Conservation (phyloP, 2,113 vertebrate genomes). For the Dipodomys spectabilis region DNA sequence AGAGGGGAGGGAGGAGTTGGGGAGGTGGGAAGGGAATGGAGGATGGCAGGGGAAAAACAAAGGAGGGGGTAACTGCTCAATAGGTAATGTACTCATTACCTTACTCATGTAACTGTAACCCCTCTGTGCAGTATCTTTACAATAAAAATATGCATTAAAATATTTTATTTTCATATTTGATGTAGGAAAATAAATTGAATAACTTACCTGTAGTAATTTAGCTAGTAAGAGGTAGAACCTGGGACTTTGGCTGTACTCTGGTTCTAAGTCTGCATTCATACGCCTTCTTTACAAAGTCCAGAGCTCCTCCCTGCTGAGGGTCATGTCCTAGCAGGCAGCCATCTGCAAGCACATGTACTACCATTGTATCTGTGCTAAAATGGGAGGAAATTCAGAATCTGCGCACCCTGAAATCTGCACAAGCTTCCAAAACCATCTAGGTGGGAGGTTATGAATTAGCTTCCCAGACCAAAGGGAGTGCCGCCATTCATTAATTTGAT, state of each 20-base stretch:
- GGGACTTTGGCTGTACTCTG: neutral
- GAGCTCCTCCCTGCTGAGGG: neutral
- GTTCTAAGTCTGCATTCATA: neutral
- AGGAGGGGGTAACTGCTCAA: too few species aligned
- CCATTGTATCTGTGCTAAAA: neutral
- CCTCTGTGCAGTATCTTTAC: too few species aligned
- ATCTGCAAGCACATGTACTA: neutral
- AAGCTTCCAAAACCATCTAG: constrained; percentile 26
- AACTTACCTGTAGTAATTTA: neutral
- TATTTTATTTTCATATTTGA: neutral
- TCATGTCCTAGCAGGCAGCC: neutral
- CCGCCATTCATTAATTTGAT: constrained; percentile 72
- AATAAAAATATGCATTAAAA: too few species aligned
- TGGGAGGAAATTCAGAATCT: constrained; percentile 13
- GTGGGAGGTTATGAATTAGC: constrained; percentile 68
- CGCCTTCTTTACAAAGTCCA: too few species aligned
- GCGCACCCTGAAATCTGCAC: neutral
- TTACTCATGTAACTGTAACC: too few species aligned
- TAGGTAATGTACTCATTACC: too few species aligned
- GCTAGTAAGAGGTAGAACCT: neutral
- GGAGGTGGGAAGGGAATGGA: too few species aligned
- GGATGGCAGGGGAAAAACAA: too few species aligned
- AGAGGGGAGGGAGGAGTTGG: too few species aligned
- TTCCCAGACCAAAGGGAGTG: constrained; percentile 71
- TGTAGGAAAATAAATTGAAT: constrained; percentile 1